A percentile compares a stretch with the other conserved stretches of the same genome.
Conservation (phyloP, 2,797 vertebrate genomes). For the Clarias pachynema region DNA sequence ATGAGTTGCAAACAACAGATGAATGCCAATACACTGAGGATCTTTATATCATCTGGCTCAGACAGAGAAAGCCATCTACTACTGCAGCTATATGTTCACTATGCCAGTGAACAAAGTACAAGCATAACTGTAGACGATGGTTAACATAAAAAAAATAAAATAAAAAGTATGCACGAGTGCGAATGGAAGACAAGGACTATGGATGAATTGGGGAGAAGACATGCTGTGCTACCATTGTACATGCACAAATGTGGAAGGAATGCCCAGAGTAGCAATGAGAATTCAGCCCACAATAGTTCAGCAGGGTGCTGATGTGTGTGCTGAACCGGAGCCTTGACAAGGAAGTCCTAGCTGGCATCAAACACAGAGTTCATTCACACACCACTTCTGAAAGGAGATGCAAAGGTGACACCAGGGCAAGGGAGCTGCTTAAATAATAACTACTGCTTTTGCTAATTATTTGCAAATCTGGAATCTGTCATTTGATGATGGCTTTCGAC, state of each 20-base stretch:
- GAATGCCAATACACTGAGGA: neutral
- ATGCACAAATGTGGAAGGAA: conserved; percentile 51
- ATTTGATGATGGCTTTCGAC: neutral
- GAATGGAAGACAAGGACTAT: conserved; percentile 44
- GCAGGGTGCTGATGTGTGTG: conserved; percentile 61
- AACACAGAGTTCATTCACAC: conserved; percentile 53
- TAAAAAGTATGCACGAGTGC: conserved; percentile 25
- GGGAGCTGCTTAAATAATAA: conserved; percentile 24
- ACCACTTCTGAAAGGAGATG: conserved; percentile 48
- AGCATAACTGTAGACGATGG: conserved; percentile 35
- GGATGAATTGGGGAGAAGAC: conserved; percentile 52
- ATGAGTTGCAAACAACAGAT: conserved; percentile 16
- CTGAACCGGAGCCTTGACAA: conserved; percentile 55
- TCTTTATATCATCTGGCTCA: conserved; percentile 3
- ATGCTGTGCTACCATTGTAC: conserved; percentile 57
- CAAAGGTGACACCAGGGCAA: conserved; percentile 33
- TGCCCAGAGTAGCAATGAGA: conserved; percentile 52
- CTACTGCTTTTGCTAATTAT: conserved; percentile 19
- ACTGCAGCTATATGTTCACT: neutral
- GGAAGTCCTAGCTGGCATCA: conserved; percentile 55
- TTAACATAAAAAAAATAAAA: conserved; percentile 36
- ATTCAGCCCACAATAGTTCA: conserved; percentile 57
- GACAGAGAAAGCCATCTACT: neutral
- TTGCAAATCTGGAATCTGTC: neutral
- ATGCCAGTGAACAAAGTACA: neutral